Conservation (phyloP, 1,140 invertebrate species). For the Drosophila persimilis region DNA sequence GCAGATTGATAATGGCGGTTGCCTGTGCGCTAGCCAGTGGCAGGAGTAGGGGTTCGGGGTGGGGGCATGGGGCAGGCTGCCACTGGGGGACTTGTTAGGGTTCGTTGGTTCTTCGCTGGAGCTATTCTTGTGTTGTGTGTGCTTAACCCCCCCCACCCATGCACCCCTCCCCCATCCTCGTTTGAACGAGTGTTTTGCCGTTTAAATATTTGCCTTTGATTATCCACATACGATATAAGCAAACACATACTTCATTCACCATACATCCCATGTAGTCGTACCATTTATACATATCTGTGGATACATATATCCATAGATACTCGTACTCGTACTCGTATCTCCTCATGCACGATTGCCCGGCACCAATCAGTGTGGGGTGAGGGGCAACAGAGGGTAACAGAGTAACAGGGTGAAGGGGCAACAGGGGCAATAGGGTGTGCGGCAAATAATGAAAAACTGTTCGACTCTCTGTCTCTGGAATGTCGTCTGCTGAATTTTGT, state of each 20-base stretch:
- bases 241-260: slow-evolving; percentile 6
- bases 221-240: slow-evolving; percentile 64
- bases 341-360: slow-evolving; percentile 39
- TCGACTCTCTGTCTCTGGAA: slow-evolving; percentile 18
- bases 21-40: too few relatives aligned
- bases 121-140: too few relatives aligned
- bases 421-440: not conserved
- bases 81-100: too few relatives aligned
- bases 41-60: too few relatives aligned
- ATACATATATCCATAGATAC: not conserved
- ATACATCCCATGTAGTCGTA: not conserved
- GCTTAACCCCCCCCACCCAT: not conserved
- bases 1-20: too few relatives aligned
- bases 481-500: slow-evolving; percentile 7
- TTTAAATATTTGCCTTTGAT: slow-evolving; percentile 81
- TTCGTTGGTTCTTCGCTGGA: too few relatives aligned
- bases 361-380: slow-evolving; percentile 3
- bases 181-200: slow-evolving; percentile 47
- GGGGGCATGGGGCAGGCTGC: too few relatives aligned
- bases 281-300: too few relatives aligned
- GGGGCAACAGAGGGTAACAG: too few relatives aligned
- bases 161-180: slow-evolving; percentile 11
- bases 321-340: not conserved
- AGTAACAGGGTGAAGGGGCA: not conserved
- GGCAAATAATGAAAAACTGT: slow-evolving; percentile 40